Conservation (phyloP, 2,797 vertebrate genomes). For the Muscicapa striata region DNA sequence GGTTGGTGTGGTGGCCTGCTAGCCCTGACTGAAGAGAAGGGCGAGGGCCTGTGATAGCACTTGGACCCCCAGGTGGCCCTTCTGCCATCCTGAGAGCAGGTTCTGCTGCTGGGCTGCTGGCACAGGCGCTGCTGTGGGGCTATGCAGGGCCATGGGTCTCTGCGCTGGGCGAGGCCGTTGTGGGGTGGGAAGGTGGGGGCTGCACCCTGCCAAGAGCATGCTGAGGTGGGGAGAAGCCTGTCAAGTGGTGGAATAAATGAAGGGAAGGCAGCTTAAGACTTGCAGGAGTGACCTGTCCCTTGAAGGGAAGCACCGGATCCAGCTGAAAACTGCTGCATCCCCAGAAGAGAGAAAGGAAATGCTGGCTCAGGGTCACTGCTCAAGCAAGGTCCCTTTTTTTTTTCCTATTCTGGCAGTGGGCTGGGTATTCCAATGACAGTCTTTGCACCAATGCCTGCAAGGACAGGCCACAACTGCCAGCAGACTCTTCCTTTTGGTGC, state of each 20-base stretch:
- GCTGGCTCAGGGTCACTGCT: background rate
- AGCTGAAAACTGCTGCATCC: background rate
- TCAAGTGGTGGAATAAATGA: background rate
- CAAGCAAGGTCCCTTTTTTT: background rate
- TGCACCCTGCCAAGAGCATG: background rate
- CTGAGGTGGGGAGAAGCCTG: accelerated
- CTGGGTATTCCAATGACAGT: background rate
- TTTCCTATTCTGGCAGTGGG: background rate
- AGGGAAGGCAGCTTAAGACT: background rate
- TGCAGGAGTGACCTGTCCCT: background rate
- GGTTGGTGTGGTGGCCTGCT: background rate
- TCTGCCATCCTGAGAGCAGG: background rate
- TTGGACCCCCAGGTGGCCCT: background rate
- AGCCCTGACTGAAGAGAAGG: background rate
- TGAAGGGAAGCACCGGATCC: background rate
- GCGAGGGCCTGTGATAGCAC: background rate
- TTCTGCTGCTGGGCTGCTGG: background rate
- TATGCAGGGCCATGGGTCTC: background rate
- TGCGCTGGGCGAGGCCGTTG: accelerated
- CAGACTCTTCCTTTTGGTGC: constrained; percentile 27
- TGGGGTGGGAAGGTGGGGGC: background rate
- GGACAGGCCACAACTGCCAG: background rate
- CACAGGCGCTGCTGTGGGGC: accelerated
- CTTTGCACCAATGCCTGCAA: background rate
- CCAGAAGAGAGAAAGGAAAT: background rate